These are phyloP conservation scores for Drepana arcuata DNA, from an alignment of 1,140 invertebrate genomes.

Conservation along the genomic window DNA sequence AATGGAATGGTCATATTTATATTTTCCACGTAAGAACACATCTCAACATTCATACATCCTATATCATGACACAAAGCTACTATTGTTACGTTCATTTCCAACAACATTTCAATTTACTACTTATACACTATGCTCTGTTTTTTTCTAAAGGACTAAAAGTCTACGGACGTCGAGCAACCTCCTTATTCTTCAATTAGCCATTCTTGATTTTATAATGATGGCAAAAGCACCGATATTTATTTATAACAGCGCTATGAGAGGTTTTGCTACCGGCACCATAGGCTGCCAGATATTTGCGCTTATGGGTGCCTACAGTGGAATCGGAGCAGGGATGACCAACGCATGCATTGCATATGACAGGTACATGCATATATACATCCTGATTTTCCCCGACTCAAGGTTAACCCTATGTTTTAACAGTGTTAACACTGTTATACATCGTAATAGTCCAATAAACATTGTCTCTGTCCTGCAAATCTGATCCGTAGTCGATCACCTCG, in stretches of 20 bases:
- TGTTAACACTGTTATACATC: no score
- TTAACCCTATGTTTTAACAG: no score
- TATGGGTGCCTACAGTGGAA: constrained; percentile 84
- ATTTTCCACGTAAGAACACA: constrained; percentile 83
- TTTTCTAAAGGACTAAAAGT: constrained; percentile 80
- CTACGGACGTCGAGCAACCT: constrained; percentile 92
- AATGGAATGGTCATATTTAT: constrained; percentile 93
- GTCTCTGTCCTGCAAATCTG: no score
- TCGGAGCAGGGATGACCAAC: constrained; percentile 86
- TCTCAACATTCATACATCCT: not conserved
- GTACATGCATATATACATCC: no score
- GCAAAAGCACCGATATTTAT: constrained; percentile 89
- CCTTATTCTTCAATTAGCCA: constrained; percentile 89
- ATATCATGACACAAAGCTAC: not conserved
- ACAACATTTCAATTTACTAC: no score
- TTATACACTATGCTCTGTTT: constrained; percentile 7
- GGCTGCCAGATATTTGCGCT: constrained; percentile 86
- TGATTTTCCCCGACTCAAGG: no score
- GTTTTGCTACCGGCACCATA: constrained; percentile 79
- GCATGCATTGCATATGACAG: constrained; percentile 83
- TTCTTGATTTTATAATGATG: constrained; percentile 92
- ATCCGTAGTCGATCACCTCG: no score
- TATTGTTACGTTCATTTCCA: no score
- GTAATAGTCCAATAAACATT: no score
- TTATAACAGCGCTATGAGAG: constrained; percentile 86